A percentile compares a stretch with the other conserved stretches of the same genome.
phyloP scores from a whole-genome alignment of 2,797 vertebrate species.

The Molossus molossus region DNA sequence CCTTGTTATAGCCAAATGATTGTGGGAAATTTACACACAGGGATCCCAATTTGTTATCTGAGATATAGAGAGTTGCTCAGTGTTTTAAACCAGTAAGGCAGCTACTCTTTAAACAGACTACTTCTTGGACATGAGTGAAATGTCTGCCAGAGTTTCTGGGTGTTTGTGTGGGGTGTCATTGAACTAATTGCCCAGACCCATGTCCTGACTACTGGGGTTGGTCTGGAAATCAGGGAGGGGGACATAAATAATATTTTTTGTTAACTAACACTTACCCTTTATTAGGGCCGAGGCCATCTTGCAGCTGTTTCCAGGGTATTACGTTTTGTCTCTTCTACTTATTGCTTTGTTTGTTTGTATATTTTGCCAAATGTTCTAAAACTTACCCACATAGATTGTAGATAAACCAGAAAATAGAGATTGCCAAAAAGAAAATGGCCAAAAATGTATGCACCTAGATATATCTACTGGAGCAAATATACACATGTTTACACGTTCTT shows the following conservation, averaged over 20 bases:
- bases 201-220: not conserved
- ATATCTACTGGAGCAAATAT: not conserved
- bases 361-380: conserved; percentile 30
- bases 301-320: not conserved
- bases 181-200: not conserved
- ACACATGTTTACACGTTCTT: not conserved
- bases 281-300: not conserved
- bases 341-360: not conserved
- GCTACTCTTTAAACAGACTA: not conserved
- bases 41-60: not conserved
- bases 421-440: not conserved
- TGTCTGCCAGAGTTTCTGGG: not conserved
- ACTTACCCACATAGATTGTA: not conserved
- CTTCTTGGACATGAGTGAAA: not conserved
- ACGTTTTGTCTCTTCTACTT: conserved; percentile 8
- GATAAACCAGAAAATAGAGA: not conserved
- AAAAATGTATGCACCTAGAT: not conserved
- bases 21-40: not conserved
- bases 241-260: not conserved
- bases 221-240: not conserved
- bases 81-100: not conserved
- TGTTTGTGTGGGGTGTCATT: not conserved
- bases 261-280: not conserved
- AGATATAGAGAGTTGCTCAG: not conserved
- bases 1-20: not conserved